Evolutionary conservation across 2,113 vertebrate genomes (phyloP).

Genomic region (Microtus pennsylvanicus): DNA sequence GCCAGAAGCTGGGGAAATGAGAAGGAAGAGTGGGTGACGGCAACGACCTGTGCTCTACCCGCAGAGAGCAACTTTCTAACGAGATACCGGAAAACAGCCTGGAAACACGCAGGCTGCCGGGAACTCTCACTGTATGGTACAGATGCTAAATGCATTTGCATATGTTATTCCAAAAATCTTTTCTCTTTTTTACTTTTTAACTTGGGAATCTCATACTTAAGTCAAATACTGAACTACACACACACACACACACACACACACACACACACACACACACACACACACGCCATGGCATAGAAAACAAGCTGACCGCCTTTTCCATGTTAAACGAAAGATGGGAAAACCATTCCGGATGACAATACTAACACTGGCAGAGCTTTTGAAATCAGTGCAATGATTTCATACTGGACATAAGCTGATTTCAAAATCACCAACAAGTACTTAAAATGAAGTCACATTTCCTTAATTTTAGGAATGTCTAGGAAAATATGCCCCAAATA

Average conservation of each 20-base stretch:
- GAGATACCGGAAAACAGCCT: neutral
- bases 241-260: neutral
- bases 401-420: neutral
- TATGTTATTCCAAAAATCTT: conserved; percentile 42
- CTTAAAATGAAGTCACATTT: neutral
- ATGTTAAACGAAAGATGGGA: neutral
- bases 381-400: conserved; percentile 31
- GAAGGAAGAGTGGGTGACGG: neutral
- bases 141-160: neutral
- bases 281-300: neutral
- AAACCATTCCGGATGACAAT: neutral
- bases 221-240: neutral
- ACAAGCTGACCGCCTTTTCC: neutral
- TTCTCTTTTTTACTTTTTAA: neutral
- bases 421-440: conserved; percentile 17
- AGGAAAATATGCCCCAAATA: neutral
- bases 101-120: neutral
- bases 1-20: conserved; percentile 91
- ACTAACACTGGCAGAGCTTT: neutral
- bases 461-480: neutral
- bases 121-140: neutral
- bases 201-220: neutral
- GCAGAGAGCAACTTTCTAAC: conserved; percentile 18
- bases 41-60: neutral
- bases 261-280: conserved; percentile 33